phyloP scores from a whole-genome alignment of 2,888 invertebrate species.

The Meghimatium bilineatum region DNA sequence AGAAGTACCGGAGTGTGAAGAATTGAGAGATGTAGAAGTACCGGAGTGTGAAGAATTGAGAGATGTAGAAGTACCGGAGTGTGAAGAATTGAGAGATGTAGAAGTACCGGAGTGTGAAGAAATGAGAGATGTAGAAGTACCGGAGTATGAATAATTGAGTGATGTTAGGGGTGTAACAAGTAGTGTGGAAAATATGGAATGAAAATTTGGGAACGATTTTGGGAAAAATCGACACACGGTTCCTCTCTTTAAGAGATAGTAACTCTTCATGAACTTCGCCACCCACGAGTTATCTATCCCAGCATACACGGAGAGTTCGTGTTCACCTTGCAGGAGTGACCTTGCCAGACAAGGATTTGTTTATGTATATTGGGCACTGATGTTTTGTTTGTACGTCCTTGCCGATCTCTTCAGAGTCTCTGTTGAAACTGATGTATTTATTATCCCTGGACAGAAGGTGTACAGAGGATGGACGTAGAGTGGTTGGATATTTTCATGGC shows the following conservation, averaged over 20 bases:
- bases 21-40: background rate
- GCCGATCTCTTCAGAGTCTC: background rate
- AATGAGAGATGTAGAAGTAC: background rate
- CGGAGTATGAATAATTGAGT: background rate
- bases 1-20: too few relatives aligned
- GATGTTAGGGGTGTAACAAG: background rate
- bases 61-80: constrained; percentile 1
- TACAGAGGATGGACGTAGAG: background rate
- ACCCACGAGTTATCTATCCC: too few relatives aligned
- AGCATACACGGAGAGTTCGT: background rate
- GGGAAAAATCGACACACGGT: background rate
- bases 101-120: background rate
- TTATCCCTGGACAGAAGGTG: constrained; percentile 17
- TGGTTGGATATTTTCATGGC: background rate
- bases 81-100: constrained; percentile 3
- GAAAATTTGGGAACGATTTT: too few relatives aligned
- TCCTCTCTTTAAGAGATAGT: background rate
- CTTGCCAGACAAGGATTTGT: background rate
- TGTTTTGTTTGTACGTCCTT: constrained; percentile 22
- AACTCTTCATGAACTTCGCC: background rate
- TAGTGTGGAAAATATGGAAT: background rate
- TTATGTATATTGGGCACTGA: background rate
- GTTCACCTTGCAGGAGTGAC: constrained; percentile 6
- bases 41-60: constrained; percentile 33
- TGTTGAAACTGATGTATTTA: background rate